These are phyloP conservation scores for Symphodus melops DNA, from an alignment of 2,113 vertebrate genomes.

Conservation along the genomic window DNA sequence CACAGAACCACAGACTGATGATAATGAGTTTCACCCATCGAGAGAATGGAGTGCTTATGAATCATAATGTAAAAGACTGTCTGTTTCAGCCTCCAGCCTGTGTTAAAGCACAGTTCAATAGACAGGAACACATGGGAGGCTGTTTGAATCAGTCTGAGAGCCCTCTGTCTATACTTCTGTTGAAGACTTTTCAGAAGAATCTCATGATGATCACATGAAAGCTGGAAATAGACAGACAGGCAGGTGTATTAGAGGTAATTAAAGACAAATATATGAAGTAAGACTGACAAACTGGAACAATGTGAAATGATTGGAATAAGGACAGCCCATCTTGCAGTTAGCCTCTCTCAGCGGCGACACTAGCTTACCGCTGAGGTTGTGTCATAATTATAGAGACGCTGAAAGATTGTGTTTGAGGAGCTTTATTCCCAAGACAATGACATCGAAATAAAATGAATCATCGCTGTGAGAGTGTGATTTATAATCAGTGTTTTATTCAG, in stretches of 20 bases:
- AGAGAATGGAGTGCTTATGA: conserved; percentile 69
- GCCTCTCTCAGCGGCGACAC: conserved; percentile 46
- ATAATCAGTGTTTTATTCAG: conserved; percentile 57
- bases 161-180: conserved; percentile 9
- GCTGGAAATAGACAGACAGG: background rate
- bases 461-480: conserved; percentile 48
- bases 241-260: background rate
- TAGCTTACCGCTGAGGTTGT: conserved; percentile 53
- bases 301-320: background rate
- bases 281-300: conserved; percentile 4
- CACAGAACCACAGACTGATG: conserved; percentile 66
- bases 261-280: conserved; percentile 2
- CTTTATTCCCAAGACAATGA: conserved; percentile 61
- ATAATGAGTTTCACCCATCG: conserved; percentile 75
- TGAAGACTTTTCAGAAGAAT: background rate
- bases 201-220: background rate
- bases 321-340: conserved; percentile 23
- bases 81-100: conserved; percentile 50
- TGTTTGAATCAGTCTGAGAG: conserved; percentile 33
- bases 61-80: conserved; percentile 70
- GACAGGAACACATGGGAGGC: conserved; percentile 44
- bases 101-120: conserved; percentile 54
- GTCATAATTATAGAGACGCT: conserved; percentile 59
- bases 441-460: conserved; percentile 67
- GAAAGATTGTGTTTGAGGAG: conserved; percentile 64